Base-by-base conservation (phyloP, 2,888 invertebrate genomes). In the Dasypogon diadema region DNA sequence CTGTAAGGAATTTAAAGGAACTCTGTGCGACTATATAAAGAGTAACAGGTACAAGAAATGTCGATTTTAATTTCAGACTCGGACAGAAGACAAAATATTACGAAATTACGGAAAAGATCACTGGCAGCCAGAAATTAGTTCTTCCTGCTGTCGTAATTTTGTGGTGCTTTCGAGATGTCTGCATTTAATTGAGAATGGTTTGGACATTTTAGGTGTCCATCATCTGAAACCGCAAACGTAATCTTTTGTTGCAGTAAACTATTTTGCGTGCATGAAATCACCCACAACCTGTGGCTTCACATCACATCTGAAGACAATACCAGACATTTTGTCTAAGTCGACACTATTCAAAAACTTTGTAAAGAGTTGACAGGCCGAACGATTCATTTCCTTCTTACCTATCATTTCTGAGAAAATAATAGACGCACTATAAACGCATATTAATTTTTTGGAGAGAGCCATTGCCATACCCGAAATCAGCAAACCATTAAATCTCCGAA, bases 401-500 rank as follows among this genome's bases (percentile, higher is more conserved):
- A 26, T 24, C 22, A 48, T 46, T 65, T 65, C 24, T 48, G 2
- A 12, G 48, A 24, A 65, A 65, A 65, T 65, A 65, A 24, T 65
- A 63, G 22, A 42, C 18, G 22, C 63, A 42, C 63, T 2, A 12
- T 63, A n/a, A 14, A 42, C 37, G 42, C 63, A 63, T 42, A 42
- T 63, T 22, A 18, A 42, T 65, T 65, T 21, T 22, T 10, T 18
- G 16, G 14, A 6, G 46, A 46, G 14, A 8, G 24, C 24, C 46
- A 42, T 24, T 46, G 24, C 46, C 24, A 24, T 46, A 48, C 65
- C 4, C 18, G 65, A 12, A 51, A 51, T 51, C 51, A 51, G 51
- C 51, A 65, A 65, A 46, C 65, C 65, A 65, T 42, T 65, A 65
- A 65, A 65, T 48, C 48, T 65, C 26, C 16, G 37, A 60, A 46